Base-by-base conservation (phyloP, 2,797 vertebrate genomes). In the Odontamblyopus lacepedii region DNA sequence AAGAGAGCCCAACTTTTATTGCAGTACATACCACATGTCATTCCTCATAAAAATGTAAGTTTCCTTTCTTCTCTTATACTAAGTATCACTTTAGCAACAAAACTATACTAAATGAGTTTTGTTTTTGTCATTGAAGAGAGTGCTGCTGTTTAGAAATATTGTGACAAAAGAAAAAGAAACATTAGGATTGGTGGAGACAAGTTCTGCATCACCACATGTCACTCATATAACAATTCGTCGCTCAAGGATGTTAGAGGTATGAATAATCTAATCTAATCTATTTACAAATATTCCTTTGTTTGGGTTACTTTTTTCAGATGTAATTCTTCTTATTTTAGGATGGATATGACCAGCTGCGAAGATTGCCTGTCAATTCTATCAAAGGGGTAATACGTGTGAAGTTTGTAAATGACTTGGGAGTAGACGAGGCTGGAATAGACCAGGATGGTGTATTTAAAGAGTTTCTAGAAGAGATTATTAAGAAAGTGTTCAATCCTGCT, bases 361-460 rank as follows among this genome's bases (percentile, higher is more conserved):
- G 96, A 86, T 92, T 99, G 13, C 96, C 97, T 0, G 95, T 95
- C 55, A 99, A 98, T 0, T 96, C 96, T 71, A 99, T 99, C 85
- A 99, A 99, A 86, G 98, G 98, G 0, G 97, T 99, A 50, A 99
- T 99, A 88, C 94, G 98, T 0, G 98, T 99, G 81, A 99, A 99
- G 91, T 99, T 99, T 73, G 97, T 99, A 55, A 99, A 98, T 0
- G 98, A 99, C 79, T 93, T 99, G 15, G 98, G 98, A 0, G 96
- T 99, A 0, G 98, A 99, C 2, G 98, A 99, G 85, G 98, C 98
- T 0, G 98, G 98, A 1, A 99, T 99, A 0, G 98, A 99, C 80
- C 98, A 99, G 71, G 98, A 99, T 0, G 98, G 98, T 0, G 98
- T 99, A 74, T 99, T 99, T 89, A 99, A 99, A 86, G 98, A 99